Base-by-base conservation (phyloP, 2,888 invertebrate species). In the Dione juno region DNA sequence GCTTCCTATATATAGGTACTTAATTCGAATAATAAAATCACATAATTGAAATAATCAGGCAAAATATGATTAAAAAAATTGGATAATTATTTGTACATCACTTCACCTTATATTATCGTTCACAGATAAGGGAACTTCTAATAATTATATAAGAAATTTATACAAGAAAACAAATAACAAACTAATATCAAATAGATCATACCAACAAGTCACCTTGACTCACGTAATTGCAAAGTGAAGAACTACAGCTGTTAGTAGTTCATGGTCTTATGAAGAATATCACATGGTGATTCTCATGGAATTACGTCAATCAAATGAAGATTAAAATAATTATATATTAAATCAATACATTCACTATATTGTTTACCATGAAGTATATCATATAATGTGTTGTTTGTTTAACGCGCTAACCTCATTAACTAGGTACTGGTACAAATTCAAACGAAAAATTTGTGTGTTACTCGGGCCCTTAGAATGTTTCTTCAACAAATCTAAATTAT, bases 231-330 rank as follows among this genome's bases (percentile, higher is more conserved):
- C 45, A 45, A 45, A 45, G 61, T 54, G 54, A 35, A 45, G 35
- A 16, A 45, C 61, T 45, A 16, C 61, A 45, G 61, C 61, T 61
- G 61, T 61, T 61, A 11, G 61, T 28, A 7, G 61, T 66, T 66
- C 61, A 61, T 16, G 61, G 48, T 28, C n/a, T 45, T 61, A 61
- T 35, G 45, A 16, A 61, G 35, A 8, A 61, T 41, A 68, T 54
- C 77, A 76, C 52, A 69, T 76, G 76, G 68, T 61, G 58, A 52
- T 70, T 76, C 72, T 54, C 77, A 72, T 48, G 53, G 37, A 53
- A 45, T 19, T 61, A 7, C 61, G 61, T 61, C 61, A 45, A 28
- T n/a, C 8, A 61, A 45, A 59, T 59, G 7, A 16, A 58, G 6
- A 40, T 58, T 21, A 59, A 59, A 59, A 8, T 41, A 59, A 28